phyloP scores from a whole-genome alignment of 2,888 invertebrate genomes.

The Ernsta delagoae region DNA sequence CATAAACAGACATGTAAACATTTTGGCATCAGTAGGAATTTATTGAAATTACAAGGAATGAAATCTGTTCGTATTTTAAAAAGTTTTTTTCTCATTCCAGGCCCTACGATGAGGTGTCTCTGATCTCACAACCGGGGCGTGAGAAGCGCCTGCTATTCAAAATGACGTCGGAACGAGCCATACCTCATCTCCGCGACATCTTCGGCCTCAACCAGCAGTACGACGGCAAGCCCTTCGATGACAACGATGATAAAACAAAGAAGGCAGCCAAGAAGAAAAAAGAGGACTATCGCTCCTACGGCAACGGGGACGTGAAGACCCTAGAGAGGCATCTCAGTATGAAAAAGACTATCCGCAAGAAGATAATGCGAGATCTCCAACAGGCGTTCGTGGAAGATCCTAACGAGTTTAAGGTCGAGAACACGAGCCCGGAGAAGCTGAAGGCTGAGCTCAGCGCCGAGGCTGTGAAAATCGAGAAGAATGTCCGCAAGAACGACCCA shows the following conservation, averaged over 20 bases:
- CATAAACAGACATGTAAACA: too few species aligned
- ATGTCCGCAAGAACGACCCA: conserved; percentile 82
- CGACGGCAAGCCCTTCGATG: conserved; percentile 74
- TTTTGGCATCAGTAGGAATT: too few species aligned
- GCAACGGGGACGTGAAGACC: conserved; percentile 89
- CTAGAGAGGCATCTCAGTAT: conserved; percentile 92
- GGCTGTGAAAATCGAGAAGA: conserved; percentile 86
- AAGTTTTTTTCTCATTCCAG: conserved; percentile 62
- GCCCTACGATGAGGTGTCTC: conserved; percentile 73
- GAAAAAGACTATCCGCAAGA: conserved; percentile 94
- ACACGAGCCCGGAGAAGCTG: conserved; percentile 87
- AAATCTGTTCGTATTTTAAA: conserved; percentile 26
- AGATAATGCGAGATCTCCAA: conserved; percentile 93
- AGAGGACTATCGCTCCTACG: conserved; percentile 88
- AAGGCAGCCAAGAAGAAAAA: conserved; percentile 86
- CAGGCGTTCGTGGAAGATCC: conserved; percentile 90
- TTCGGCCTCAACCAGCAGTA: conserved; percentile 86
- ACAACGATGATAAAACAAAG: conserved; percentile 82
- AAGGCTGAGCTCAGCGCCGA: conserved; percentile 88
- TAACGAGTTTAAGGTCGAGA: conserved; percentile 89
- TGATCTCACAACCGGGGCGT: conserved; percentile 59
- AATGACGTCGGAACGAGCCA: conserved; percentile 90
- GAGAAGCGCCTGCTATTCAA: conserved; percentile 57
- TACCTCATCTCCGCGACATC: conserved; percentile 91
- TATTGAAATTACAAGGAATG: too few species aligned